Percentiles rank a stretch among this genome's conserved stretches.
Conservation (phyloP, 1,140 invertebrate species). For the Drosophila parabipectinata region DNA sequence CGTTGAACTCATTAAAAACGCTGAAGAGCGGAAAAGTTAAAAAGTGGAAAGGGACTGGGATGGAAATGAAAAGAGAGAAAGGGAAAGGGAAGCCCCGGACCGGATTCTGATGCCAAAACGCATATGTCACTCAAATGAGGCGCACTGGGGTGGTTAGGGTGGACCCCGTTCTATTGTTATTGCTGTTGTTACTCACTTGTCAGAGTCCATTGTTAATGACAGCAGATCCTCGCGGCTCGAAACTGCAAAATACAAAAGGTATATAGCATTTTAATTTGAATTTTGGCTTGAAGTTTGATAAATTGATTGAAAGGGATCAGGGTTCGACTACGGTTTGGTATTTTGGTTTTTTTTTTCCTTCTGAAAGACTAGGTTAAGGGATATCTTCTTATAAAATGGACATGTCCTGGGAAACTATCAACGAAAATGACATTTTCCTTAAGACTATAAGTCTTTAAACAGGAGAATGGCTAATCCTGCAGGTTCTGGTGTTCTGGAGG, state of each 20-base stretch:
- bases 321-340: not conserved
- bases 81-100: slow-evolving; percentile 2
- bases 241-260: not conserved
- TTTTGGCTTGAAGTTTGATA: slow-evolving; percentile 63
- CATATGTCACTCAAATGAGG: slow-evolving; percentile 61
- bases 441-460: slow-evolving; percentile 37
- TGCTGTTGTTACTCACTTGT: slow-evolving; percentile 42
- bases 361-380: too few species aligned
- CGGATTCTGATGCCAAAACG: slow-evolving; percentile 38
- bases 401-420: not conserved
- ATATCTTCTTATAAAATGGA: slow-evolving; percentile 36
- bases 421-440: slow-evolving; percentile 12
- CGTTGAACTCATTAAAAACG: slow-evolving; percentile 77
- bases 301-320: slow-evolving; percentile 27
- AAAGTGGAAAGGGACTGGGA: slow-evolving; percentile 7
- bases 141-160: slow-evolving; percentile 21
- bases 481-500: slow-evolving; percentile 4
- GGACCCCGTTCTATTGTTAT: slow-evolving; percentile 11
- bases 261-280: slow-evolving; percentile 55
- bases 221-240: slow-evolving; percentile 12
- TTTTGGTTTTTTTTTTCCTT: too few species aligned
- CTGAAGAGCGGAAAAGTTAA: slow-evolving; percentile 18
- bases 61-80: not conserved
- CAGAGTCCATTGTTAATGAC: slow-evolving; percentile 42
- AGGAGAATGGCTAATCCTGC: slow-evolving; percentile 19